Percentiles rank a stretch among this genome's conserved stretches.
Evolutionary conservation across 2,797 vertebrate genomes (phyloP).

Genomic region (Pseudochirops cupreus): DNA sequence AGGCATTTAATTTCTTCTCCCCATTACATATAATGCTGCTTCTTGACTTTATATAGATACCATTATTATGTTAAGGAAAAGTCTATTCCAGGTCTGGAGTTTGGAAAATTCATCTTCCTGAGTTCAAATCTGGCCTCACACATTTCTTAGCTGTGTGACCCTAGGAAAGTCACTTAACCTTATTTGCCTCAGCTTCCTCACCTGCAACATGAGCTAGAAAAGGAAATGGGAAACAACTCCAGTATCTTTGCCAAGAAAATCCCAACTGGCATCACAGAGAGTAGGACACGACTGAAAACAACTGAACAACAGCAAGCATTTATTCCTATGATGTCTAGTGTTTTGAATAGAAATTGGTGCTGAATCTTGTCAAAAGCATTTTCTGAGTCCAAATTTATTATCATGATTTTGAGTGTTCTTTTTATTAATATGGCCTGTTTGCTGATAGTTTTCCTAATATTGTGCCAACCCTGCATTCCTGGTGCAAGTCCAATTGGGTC

Average conservation of each 20-base stretch:
- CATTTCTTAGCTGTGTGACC: too few relatives aligned
- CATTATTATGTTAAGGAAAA: not conserved
- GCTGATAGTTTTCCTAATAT: not conserved
- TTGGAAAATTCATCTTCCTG: too few relatives aligned
- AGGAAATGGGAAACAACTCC: too few relatives aligned
- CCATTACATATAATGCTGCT: not conserved
- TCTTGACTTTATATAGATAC: not conserved
- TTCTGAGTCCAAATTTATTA: not conserved
- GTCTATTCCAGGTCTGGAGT: not conserved
- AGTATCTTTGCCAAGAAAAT: too few relatives aligned
- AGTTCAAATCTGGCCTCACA: too few relatives aligned
- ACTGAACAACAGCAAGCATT: not conserved
- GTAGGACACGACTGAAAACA: too few relatives aligned
- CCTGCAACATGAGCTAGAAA: too few relatives aligned
- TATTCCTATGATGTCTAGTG: not conserved
- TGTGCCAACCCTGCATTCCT: not conserved
- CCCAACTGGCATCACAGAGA: too few relatives aligned
- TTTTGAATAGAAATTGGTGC: not conserved
- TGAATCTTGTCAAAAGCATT: not conserved
- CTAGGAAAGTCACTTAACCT: too few relatives aligned
- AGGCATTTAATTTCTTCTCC: not conserved
- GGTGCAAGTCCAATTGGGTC: not conserved
- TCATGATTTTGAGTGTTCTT: not conserved
- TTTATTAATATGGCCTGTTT: not conserved
- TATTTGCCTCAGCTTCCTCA: too few relatives aligned